A percentile compares a stretch with the other conserved stretches of the same genome.
Evolutionary conservation across 2,113 vertebrate genomes (phyloP).

Genomic region (Pseudorasbora parva): DNA sequence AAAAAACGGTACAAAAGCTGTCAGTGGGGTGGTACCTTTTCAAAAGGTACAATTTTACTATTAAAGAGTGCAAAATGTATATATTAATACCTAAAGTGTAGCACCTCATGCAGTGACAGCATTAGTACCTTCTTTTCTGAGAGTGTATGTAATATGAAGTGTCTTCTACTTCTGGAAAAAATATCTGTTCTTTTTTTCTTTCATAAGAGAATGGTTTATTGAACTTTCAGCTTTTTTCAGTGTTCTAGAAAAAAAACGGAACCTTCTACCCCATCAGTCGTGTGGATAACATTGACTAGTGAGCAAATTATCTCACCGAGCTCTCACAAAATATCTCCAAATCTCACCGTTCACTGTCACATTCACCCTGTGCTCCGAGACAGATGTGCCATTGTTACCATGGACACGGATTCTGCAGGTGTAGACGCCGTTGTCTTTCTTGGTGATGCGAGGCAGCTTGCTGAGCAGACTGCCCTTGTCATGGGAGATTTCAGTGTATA

Average conservation of each 20-base stretch:
- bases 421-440: slow-evolving; percentile 63
- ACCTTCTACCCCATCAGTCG: not conserved
- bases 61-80: too few relatives aligned
- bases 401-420: slow-evolving; percentile 62
- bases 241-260: not conserved
- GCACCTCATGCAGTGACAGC: too few relatives aligned
- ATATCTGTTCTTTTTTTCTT: too few relatives aligned
- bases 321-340: not conserved
- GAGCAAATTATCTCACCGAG: not conserved
- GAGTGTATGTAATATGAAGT: too few relatives aligned
- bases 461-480: slow-evolving; percentile 53
- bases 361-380: slow-evolving; percentile 60
- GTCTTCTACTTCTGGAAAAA: too few relatives aligned
- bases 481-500: slow-evolving; percentile 56
- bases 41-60: too few relatives aligned
- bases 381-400: slow-evolving; percentile 45
- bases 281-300: not conserved
- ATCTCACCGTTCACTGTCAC: slow-evolving; percentile 68
- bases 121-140: too few relatives aligned
- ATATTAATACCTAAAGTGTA: too few relatives aligned
- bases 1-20: too few relatives aligned
- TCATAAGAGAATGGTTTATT: too few relatives aligned
- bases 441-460: slow-evolving; percentile 69
- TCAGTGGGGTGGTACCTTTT: too few relatives aligned
- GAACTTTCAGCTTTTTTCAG: not conserved